Conservation (phyloP, 1,140 invertebrate genomes). For the Lutraria rhynchaena region DNA sequence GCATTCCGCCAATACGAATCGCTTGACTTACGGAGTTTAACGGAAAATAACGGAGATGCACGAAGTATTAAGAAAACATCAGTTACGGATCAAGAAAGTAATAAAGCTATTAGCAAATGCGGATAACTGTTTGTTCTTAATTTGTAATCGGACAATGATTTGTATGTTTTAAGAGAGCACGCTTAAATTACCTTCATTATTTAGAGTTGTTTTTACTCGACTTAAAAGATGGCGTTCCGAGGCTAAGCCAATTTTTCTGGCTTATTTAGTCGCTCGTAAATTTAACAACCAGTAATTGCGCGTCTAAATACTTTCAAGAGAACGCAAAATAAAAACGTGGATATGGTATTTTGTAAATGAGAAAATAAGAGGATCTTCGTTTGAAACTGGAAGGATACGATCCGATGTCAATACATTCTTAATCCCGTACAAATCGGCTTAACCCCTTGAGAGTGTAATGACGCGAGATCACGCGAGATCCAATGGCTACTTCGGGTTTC, state of each 20-base stretch:
- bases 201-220: slow-evolving; percentile 1
- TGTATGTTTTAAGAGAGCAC: no score
- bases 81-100: no score
- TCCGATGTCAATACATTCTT: slow-evolving; percentile 35
- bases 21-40: no score
- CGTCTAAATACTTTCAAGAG: slow-evolving; percentile 35
- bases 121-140: no score
- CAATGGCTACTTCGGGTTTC: slow-evolving; percentile 25
- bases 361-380: slow-evolving; percentile 61
- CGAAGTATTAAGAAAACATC: no score
- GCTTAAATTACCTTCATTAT: no score
- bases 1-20: no score
- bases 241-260: slow-evolving; percentile 10
- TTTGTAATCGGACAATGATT: no score
- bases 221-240: slow-evolving; percentile 21
- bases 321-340: slow-evolving; percentile 14
- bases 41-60: no score
- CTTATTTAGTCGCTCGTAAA: slow-evolving; percentile 37
- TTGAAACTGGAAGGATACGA: slow-evolving; percentile 45
- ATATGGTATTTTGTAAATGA: slow-evolving; percentile 48
- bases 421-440: slow-evolving; percentile 56
- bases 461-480: slow-evolving; percentile 52
- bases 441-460: slow-evolving; percentile 52
- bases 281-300: slow-evolving; percentile 52
- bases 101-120: no score